Base-by-base conservation (phyloP, 2,113 vertebrate genomes). In the Silurus meridionalis region DNA sequence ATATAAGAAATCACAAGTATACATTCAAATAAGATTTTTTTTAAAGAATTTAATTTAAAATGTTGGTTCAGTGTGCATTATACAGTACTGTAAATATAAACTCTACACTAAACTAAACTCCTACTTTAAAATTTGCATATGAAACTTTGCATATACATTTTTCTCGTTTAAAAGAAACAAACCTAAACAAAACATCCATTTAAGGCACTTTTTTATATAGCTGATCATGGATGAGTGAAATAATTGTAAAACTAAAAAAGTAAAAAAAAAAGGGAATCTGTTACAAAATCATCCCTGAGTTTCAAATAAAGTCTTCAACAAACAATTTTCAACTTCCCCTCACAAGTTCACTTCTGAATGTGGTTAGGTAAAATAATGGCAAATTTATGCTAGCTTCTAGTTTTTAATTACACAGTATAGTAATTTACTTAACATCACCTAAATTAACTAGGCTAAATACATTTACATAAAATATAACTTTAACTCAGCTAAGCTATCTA, bases 81-180 rank as follows among this genome's bases (percentile, higher is more conserved):
- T 80, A 23, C 78, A 80, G 57, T 80, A 80, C 15, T 46, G 57
- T 61, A 80, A 61, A 61, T 23, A 52, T 25, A 78, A 55, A 78
- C 14, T 82, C 8, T 28, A 67, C 80, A 52, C 8, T 11, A 63
- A 37, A 37, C 37, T 3, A 48, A 46, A 21, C 17, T 83, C 2
- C 50, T 79, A 79, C 13, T 58, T 55, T 83, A 58, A 53, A 46
- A 57, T 69, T 57, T 57, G 28, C 53, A 23, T 67, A 83, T 69
- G 71, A 71, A 83, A 71, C 1, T 21, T 71, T 83, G n/a, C 64
- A 46, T 57, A 37, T n/a, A 71, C 69, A 83, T 21, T 71, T 46
- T 21, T 0, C 17, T 21, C 3, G 0, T 19, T 60, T 80, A 46
- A 80, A 46, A 60, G 25, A 80, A 79, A 28, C 17, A 75, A 78